Base-by-base conservation (phyloP, 2,888 invertebrate genomes). In the Hedychridium roseum region DNA sequence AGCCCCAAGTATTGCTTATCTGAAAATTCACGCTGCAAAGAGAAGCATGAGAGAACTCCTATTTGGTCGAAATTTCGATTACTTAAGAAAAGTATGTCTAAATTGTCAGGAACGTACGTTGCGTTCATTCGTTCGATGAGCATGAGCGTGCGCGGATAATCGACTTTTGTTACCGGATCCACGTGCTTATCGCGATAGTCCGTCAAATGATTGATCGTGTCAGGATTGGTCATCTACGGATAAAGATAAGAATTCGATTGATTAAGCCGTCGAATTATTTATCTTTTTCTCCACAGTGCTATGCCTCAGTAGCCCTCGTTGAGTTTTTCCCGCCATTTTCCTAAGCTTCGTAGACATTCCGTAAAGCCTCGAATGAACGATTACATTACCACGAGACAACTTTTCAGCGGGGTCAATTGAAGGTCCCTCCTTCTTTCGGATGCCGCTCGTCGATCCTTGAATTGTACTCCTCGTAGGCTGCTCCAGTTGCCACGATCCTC, bases 151-250 rank as follows among this genome's bases (percentile, higher is more conserved):
- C 77, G 73, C 6, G 71, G 60, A 54, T 74, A 78, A 58, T 68
- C 70, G 9, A 70, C 62, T 58, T 79, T 80, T 4, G 75, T 70
- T 26, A 73, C 50, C 0, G 75, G 64, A 48, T 80, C 79, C 26
- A 71, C 48, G 30, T 73, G 66, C 34, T 71, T 73, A 38, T 76
- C 58, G 26, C 73, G 66, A 54, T 78, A 80, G 69, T 82, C 82
- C 36, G 73, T 74, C 36, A 82, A 59, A 64, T 82, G 82, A 54
- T 80, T 71, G 15, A 78, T 43, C 2, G 80, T 76, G 34, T 80
- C 74, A 1, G 71, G 68, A 59, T 80, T 68, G 2, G 76, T 74
- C 32, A 81, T 50, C 67, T 78, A 52, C 16, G 46, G 46, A 42
- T 9, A 12, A 20, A 7, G 6, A n/a, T n/a, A n/a, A n/a, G n/a